Percentiles rank a stretch among this genome's conserved stretches.
These are phyloP conservation scores for Antigone vipio DNA, from an alignment of 2,113 vertebrate species.

Conservation along the genomic window DNA sequence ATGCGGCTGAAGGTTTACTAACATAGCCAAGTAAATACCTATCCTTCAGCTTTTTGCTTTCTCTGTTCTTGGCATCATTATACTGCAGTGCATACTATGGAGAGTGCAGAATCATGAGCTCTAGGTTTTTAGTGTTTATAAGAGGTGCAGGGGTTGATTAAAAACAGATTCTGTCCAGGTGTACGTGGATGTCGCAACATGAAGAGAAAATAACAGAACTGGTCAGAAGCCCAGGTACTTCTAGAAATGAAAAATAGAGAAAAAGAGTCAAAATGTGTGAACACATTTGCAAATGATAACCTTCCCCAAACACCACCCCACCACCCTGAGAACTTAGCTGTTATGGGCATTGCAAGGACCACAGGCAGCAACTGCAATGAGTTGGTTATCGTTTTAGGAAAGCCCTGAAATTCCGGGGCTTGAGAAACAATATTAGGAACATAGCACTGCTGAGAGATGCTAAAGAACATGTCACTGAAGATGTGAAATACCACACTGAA, in stretches of 20 bases:
- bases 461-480: neutral
- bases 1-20: neutral
- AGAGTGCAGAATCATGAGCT: neutral
- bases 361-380: neutral
- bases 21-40: neutral
- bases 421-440: neutral
- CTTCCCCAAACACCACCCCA: neutral
- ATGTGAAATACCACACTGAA: neutral
- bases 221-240: neutral
- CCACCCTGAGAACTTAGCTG: neutral
- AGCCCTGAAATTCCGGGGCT: neutral
- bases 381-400: neutral
- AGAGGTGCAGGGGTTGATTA: neutral
- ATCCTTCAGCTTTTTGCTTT: neutral
- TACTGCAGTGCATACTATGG: neutral
- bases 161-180: neutral
- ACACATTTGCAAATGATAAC: neutral
- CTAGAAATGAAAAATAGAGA: neutral
- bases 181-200: rapidly evolving
- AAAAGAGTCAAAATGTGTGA: neutral
- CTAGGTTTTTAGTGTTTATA: neutral
- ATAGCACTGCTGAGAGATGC: neutral
- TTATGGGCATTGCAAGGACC: neutral
- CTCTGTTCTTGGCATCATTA: neutral
- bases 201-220: neutral